A percentile compares a stretch with the other conserved stretches of the same genome.
Evolutionary conservation across 1,140 invertebrate genomes (phyloP).

Genomic region (Drosophila guanche): DNA sequence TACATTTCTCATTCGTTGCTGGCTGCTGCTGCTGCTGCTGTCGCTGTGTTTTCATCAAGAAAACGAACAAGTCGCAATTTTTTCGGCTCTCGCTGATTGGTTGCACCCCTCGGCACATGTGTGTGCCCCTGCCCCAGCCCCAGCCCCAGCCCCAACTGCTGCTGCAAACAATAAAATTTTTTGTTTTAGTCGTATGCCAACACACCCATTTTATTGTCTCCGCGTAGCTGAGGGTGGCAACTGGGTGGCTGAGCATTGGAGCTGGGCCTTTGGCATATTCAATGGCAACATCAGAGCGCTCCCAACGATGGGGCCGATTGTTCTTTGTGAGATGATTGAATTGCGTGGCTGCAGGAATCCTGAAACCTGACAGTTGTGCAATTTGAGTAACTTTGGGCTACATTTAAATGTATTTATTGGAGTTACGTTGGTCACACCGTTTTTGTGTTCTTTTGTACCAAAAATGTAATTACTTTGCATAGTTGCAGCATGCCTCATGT

Average conservation of each 20-base stretch:
- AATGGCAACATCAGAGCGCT: not conserved
- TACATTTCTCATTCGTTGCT: constrained; percentile 77
- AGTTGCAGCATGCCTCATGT: constrained; percentile 48
- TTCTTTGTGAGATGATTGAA: constrained; percentile 16
- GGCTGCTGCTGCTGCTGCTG: constrained; percentile 6
- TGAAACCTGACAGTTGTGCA: too few species aligned
- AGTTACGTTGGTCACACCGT: too few species aligned
- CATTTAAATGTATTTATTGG: too few species aligned
- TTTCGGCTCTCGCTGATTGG: constrained; percentile 70
- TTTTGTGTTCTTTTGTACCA: too few species aligned
- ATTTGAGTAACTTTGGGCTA: too few species aligned
- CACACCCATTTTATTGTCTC: constrained; percentile 76
- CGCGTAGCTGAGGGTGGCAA: constrained; percentile 5
- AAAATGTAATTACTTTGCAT: constrained; percentile 74
- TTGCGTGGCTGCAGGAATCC: too few species aligned
- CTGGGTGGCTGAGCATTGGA: not conserved
- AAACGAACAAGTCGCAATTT: constrained; percentile 73
- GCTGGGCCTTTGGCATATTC: not conserved
- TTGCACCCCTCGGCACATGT: constrained; percentile 52
- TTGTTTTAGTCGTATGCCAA: constrained; percentile 73
- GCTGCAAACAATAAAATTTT: constrained; percentile 56
- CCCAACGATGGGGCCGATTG: constrained; percentile 13
- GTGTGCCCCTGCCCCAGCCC: not conserved
- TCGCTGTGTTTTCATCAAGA: constrained; percentile 67
- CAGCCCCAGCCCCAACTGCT: not conserved